Evolutionary conservation across 1,140 invertebrate genomes (phyloP).

Genomic region (Pogonus chalceus): DNA sequence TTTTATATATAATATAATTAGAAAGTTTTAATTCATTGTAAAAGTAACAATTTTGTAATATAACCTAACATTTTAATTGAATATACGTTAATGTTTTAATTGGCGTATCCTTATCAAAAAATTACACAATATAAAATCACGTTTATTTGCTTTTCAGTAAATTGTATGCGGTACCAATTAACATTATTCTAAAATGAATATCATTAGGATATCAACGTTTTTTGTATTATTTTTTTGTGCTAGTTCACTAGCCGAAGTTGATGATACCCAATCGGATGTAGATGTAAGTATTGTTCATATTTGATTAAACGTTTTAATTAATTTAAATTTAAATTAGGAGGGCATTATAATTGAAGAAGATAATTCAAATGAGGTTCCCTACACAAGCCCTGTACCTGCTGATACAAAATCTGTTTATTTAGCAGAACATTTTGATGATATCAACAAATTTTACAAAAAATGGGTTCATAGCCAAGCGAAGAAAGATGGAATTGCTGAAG

Average conservation of each 20-base stretch:
- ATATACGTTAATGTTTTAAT: background rate
- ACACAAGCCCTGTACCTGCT: slow-evolving; percentile 47
- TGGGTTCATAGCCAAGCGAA: slow-evolving; percentile 89
- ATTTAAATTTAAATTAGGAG: slow-evolving; percentile 29
- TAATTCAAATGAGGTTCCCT: slow-evolving; percentile 27
- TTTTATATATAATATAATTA: too few species aligned
- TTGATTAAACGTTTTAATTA: too few species aligned
- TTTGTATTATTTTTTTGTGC: background rate
- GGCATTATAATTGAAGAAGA: slow-evolving; percentile 24
- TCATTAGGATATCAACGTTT: slow-evolving; percentile 15
- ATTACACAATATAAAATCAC: background rate
- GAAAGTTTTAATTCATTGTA: too few species aligned
- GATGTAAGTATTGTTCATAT: too few species aligned
- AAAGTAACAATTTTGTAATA: too few species aligned
- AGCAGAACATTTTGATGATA: slow-evolving; percentile 82
- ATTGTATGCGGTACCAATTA: background rate
- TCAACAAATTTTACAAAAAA: slow-evolving; percentile 56
- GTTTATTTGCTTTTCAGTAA: background rate
- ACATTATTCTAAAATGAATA: slow-evolving; percentile 8
- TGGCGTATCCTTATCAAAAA: background rate
- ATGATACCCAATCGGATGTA: too few species aligned
- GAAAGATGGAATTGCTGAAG: slow-evolving; percentile 85
- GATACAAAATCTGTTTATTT: slow-evolving; percentile 58
- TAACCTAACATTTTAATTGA: too few species aligned
- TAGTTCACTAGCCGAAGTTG: background rate